phyloP scores from a whole-genome alignment of 1,140 invertebrate species.

The Platyscapa corneri region DNA sequence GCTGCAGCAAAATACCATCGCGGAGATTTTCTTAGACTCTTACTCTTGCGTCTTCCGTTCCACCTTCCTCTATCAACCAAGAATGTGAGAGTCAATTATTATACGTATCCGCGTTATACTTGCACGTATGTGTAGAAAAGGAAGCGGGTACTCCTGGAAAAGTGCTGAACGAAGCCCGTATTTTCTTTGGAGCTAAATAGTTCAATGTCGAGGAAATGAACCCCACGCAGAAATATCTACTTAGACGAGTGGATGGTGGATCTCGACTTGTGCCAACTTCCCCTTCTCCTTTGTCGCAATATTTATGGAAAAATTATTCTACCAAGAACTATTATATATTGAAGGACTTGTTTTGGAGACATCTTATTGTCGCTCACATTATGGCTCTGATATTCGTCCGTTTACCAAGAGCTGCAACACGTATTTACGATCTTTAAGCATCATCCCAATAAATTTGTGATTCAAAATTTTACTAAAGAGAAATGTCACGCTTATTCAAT shows the following conservation, averaged over 20 bases:
- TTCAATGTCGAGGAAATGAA: conserved; percentile 60
- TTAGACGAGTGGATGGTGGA: conserved; percentile 62
- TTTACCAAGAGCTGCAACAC: not conserved
- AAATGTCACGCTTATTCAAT: not conserved
- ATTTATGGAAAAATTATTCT: conserved; percentile 67
- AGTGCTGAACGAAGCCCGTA: conserved; percentile 62
- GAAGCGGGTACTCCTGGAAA: conserved; percentile 61
- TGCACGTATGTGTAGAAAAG: not conserved
- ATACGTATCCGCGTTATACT: conserved; percentile 33
- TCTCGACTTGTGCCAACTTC: conserved; percentile 59
- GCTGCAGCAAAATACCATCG: not conserved
- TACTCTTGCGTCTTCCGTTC: not conserved
- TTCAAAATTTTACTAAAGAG: not conserved
- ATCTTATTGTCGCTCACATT: conserved; percentile 44
- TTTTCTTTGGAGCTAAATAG: conserved; percentile 65
- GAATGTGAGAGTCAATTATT: conserved; percentile 55
- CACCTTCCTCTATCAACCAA: not conserved
- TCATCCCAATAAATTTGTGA: not conserved
- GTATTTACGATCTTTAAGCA: not conserved
- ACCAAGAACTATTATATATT: conserved; percentile 54
- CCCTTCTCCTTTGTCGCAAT: conserved; percentile 7
- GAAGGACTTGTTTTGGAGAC: conserved; percentile 50
- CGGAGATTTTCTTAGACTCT: not conserved
- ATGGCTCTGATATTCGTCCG: not conserved
- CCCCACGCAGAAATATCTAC: conserved; percentile 61